Evolutionary conservation across 2,888 invertebrate genomes (phyloP), one percentile per base, ranked within the genome.

Genomic region (Lamellibrachia columna): DNA sequence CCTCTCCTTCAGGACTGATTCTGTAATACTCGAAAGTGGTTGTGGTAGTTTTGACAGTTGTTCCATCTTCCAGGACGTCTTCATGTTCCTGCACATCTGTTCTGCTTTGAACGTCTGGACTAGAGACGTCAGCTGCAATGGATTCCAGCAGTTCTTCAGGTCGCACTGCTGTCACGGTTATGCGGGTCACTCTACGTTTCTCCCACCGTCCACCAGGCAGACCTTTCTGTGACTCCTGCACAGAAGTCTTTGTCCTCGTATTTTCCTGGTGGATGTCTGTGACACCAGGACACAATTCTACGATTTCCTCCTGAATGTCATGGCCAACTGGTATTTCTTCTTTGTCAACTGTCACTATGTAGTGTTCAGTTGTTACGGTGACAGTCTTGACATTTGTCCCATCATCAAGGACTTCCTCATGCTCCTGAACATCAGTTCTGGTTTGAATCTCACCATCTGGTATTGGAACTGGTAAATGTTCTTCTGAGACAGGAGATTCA

Each of bases 231-330:
- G 75, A 75, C n/a, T 75, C 75, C 4, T 75, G 75, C 75, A 75
- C 75, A 4, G 75, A 75, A 0, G 75, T 75, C 11, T 53, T 92
- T n/a, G 40, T 92, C 22, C 8, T 53, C 11, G 90, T 92, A 40
- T 90, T 53, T 92, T 53, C 52, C 28, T 91, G 91, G 53, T 91
- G 53, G 1, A 91, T 91, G 11, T 93, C 93, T 7, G 53, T 75
- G 0, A 94, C 92, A 22, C 93, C 94, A 7, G 93, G 93, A 0
- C 92, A 55, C 58, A 94, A n/a, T 2, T 93, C 91, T 11, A 93
- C 92, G n/a, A 93, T 92, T n/a, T 91, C 75, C 2, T 75, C 75
- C 15, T 75, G 75, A 7, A 94, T 92, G 52, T 93, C 93, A 40
- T 92, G 52, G 4, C 91, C 92, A 52, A 93, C n/a, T 75, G 22